Evolutionary conservation across 2,888 invertebrate species (phyloP), one percentile per base, ranked within the genome.

Genomic region (Cyaniris semiargus): DNA sequence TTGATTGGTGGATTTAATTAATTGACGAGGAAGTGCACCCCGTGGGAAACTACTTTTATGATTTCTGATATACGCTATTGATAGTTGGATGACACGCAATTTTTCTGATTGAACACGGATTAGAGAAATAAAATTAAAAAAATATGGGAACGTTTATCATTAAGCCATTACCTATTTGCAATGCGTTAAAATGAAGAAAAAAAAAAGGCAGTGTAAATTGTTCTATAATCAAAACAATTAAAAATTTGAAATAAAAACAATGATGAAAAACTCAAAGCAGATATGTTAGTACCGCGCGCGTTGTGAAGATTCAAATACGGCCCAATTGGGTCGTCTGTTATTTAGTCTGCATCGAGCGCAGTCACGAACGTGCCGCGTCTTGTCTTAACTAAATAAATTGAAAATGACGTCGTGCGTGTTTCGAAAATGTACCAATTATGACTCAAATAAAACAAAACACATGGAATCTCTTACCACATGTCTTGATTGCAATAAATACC

Each of bases 1-100:
- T 93, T 93, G 90, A 91, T 93, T 92, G 89, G 87, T 87, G 83
- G 83, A 83, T 85, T 90, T 92, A 90, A 93, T 94, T 93, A 94
- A 92, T 93, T 92, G 90, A 89, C 83, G 83, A 83, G 81, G 82
- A 81, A 85, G 83, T 84, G 83, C 84, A 84, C 86, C 82, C 81
- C 93, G 93, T 93, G 93, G 91, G 93, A 93, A 92, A 79, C 77
- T 21, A 71, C 74, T 78, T 79, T 71, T 78, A 71, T 74, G 77
- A 77, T 78, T 77, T 81, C 80, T 80, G 80, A n/a, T 76, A 27
- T 27, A 21, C 60, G 56, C 23, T 27, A 58, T 76, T n/a, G 48
- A 60, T 72, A 74, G 48, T 74, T 7, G 74, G 74, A 74, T 74
- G 74, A 74, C 74, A 74, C 74, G 74, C 53, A 53, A 74, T 23